Conservation (phyloP, 1,140 invertebrate genomes). For the Asobara japonica region DNA sequence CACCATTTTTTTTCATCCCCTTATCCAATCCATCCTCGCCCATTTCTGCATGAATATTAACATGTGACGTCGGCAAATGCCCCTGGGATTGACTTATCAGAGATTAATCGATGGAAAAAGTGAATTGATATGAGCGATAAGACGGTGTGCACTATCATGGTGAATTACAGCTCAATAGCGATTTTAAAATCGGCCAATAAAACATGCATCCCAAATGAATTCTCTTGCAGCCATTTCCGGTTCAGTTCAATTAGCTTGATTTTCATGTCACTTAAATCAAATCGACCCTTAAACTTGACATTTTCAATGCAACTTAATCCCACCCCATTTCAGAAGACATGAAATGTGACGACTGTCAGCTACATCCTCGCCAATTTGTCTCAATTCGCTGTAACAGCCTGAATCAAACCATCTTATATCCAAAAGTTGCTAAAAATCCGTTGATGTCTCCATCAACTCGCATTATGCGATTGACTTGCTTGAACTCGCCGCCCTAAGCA, state of each 20-base stretch:
- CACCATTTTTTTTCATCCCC: not conserved
- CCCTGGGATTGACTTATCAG: not conserved
- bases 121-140: not conserved
- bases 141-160: not conserved
- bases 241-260: too few species aligned
- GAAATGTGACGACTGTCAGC: too few species aligned
- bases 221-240: too few species aligned
- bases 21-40: not conserved
- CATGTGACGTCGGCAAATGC: not conserved
- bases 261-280: too few species aligned
- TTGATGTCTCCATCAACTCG: not conserved
- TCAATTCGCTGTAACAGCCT: not conserved
- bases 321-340: too few species aligned
- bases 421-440: not conserved
- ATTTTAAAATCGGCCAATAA: too few species aligned
- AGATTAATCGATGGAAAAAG: constrained; percentile 8
- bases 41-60: not conserved
- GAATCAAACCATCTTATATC: not conserved
- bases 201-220: too few species aligned
- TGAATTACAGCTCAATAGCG: not conserved
- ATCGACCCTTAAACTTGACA: too few species aligned
- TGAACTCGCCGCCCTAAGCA: not conserved
- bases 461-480: not conserved
- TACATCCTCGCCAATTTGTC: too few species aligned
- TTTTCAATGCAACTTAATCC: too few species aligned